Base-by-base conservation (phyloP, 1,140 invertebrate species). In the Zaprionus lachaisei region DNA sequence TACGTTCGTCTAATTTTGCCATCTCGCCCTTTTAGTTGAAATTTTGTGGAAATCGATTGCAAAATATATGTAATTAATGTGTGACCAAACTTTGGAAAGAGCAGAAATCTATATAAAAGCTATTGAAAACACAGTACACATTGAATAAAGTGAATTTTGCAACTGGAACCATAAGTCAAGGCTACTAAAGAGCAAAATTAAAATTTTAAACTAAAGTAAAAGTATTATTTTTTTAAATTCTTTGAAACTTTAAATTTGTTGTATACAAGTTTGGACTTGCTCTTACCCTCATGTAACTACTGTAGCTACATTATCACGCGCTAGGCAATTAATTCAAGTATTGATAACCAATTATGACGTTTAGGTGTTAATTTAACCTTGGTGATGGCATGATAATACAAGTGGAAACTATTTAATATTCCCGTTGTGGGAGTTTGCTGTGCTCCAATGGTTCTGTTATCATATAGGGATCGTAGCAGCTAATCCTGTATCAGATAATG, bases 1-100 rank as follows among this genome's bases (percentile, higher is more conserved):
- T 93, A 17, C 81, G 74, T 41, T 93, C 92, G 62, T 93, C 91
- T 38, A 93, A 62, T 31, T 93, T 93, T 26, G 91, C 92, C 92
- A 93, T 93, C 1, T 80, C 57, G 47, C 56, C 57, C 34, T 11
- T 44, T 44, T 38, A 47, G 41, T 41, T n/a, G 11, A 56, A 57
- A 75, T 14, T 54, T 61, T 7, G 9, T 7, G 12, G 51, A 49
- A 49, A 75, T 75, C 38, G 72, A 75, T 75, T 62, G 37, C 17
- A 24, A 72, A 56, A 41, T 38, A 17, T 24, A 41, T 38, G 15
- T 24, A 5, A 51, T 12, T 22, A 24, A 11, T 14, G 61, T 76
- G 73, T 76, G 73, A 76, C 73, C 73, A 76, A 14, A 2, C 34
- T 0, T 9, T 6, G 17, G 0, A 28, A 51, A 47, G 15, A 15